Evolutionary conservation across 2,797 vertebrate genomes (phyloP).

Genomic region (Mus spretus): DNA sequence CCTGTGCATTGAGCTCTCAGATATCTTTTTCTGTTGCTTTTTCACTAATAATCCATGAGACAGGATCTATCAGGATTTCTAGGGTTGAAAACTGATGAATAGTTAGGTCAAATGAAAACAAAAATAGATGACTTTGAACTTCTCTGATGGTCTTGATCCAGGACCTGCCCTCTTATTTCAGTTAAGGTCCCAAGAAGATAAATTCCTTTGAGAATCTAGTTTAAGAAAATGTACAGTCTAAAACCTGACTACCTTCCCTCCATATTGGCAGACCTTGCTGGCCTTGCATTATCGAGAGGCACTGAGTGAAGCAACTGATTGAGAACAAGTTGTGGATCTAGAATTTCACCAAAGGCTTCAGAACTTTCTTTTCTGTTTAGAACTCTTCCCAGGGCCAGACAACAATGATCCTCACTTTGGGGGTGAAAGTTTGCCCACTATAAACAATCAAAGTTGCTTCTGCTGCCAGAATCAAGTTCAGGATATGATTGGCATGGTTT

Average conservation of each 20-base stretch:
- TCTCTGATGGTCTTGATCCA: neutral
- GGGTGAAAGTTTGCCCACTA: neutral
- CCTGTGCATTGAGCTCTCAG: neutral
- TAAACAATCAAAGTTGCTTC: neutral
- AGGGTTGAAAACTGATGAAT: neutral
- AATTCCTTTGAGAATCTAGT: neutral
- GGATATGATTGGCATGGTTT: too few species aligned
- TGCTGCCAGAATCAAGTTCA: neutral
- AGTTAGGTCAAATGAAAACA: neutral
- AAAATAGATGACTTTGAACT: neutral
- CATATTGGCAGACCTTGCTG: fast-evolving
- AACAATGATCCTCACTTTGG: neutral
- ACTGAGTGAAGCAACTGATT: neutral
- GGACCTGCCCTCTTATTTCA: neutral
- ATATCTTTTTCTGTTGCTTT: neutral
- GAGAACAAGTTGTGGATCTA: neutral
- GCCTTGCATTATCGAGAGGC: neutral
- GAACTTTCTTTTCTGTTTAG: neutral
- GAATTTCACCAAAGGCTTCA: neutral
- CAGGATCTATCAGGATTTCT: neutral
- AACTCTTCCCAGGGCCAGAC: neutral
- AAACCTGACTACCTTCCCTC: neutral
- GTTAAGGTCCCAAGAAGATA: neutral
- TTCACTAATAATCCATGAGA: neutral
- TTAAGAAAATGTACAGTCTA: neutral